Base-by-base conservation (phyloP, 2,888 invertebrate genomes). In the Caenorhabditis sp. region DNA sequence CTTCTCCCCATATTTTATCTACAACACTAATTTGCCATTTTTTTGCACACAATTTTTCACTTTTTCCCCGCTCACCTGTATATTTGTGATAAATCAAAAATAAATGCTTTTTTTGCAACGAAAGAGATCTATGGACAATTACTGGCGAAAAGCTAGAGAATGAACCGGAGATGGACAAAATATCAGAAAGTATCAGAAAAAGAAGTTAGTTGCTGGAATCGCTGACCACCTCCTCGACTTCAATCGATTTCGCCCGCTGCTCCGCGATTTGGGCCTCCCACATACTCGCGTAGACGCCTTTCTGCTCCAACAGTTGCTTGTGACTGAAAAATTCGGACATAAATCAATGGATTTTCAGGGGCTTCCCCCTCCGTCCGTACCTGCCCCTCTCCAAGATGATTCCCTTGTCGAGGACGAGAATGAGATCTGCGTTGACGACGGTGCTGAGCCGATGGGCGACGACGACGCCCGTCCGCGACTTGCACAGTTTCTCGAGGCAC, bases 371-470 rank as follows among this genome's bases (percentile, higher is more conserved):
- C n/a, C n/a, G n/a, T n/a, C n/a, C n/a, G 90, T 92, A 94, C 91
- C 92, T 93, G 89, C 97, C 98, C 78, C 95, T 92, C 90, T 98
- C 97, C 2, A 94, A 93, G 80, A 98, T 95, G 89, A 93, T 93
- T 2, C 98, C 97, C 1, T 96, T 95, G 88, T 93, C 93, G 39
- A 98, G 90, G 0, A 98, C 97, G 6, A 97, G 90, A 87, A 98
- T 98, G 90, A 95, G 94, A 91, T 97, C 94, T 0, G 96, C 95
- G 89, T 96, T 94, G 81, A 96, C 95, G 72, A 98, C 65, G 2
- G 97, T 98, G 0, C 96, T 96, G 50, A 98, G 86, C 8, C 91
- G 92, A 90, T 98, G 97, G 0, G 98, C 97, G 35, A 98, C 94
- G 61, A 84, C 79, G 8, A 98, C 92, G 0, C 96, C 96, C 0